A percentile compares a stretch with the other conserved stretches of the same genome.
Conservation (phyloP, 2,888 invertebrate genomes). For the Campaea margaritaria region DNA sequence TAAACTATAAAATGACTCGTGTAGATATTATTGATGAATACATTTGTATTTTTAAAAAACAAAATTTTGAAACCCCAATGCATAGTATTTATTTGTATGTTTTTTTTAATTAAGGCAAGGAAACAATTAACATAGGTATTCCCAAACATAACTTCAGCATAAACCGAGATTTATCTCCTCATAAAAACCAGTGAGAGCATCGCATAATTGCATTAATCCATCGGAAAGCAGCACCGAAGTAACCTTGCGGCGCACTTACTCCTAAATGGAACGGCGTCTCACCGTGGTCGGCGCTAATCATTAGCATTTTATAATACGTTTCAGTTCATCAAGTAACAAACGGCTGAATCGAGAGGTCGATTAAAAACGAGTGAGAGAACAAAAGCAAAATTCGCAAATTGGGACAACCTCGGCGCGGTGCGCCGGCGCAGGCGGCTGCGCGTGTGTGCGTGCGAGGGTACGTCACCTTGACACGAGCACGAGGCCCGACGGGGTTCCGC, state of each 20-base stretch:
- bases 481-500: conserved; percentile 74
- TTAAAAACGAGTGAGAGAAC: conserved; percentile 38
- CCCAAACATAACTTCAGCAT: conserved; percentile 10
- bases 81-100: too few species aligned
- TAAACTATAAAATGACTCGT: too few species aligned
- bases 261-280: background rate
- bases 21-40: too few species aligned
- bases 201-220: conserved; percentile 23
- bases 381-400: conserved; percentile 52
- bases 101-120: too few species aligned
- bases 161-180: conserved; percentile 13
- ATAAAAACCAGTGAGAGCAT: conserved; percentile 26
- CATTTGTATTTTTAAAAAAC: too few species aligned
- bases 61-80: too few species aligned
- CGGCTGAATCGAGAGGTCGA: conserved; percentile 44
- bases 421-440: conserved; percentile 55
- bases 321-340: conserved; percentile 36
- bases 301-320: conserved; percentile 34
- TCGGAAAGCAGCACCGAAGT: conserved; percentile 1
- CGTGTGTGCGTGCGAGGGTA: conserved; percentile 64
- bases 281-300: conserved; percentile 24
- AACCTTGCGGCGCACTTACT: conserved; percentile 23
- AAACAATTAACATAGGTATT: too few species aligned
- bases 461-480: conserved; percentile 80
- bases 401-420: conserved; percentile 52